Percentiles rank a stretch among this genome's conserved stretches.
These are phyloP conservation scores for Dasypus novemcinctus DNA, from an alignment of 2,113 vertebrate species.

Conservation along the genomic window DNA sequence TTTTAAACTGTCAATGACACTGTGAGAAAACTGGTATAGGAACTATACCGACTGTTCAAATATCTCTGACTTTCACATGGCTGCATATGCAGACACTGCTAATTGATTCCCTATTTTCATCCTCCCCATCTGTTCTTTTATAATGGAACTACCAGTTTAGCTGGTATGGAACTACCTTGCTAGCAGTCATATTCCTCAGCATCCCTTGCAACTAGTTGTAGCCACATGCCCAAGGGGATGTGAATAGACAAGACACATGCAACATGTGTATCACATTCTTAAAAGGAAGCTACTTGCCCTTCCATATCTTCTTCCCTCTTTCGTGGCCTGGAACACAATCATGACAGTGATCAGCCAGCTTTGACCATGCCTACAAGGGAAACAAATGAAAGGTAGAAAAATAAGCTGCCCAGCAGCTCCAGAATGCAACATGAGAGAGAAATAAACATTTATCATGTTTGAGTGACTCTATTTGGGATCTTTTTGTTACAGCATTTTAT, in stretches of 20 bases:
- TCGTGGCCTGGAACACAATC: neutral
- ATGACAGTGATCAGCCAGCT: neutral
- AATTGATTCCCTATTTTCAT: neutral
- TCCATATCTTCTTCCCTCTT: neutral
- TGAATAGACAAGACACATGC: neutral
- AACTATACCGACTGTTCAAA: neutral
- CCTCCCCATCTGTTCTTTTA: neutral
- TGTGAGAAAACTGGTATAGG: neutral
- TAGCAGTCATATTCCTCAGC: neutral
- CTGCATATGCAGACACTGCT: neutral
- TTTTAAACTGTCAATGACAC: neutral
- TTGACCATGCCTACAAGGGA: neutral
- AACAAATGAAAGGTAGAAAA: neutral
- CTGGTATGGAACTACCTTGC: neutral
- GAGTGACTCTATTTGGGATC: neutral
- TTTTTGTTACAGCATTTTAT: constrained; percentile 11
- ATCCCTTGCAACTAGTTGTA: neutral
- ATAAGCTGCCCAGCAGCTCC: neutral
- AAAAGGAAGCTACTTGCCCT: neutral
- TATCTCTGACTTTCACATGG: neutral
- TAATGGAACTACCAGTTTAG: neutral
- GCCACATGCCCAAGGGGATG: neutral
- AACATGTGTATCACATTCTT: neutral
- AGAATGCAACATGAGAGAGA: neutral
- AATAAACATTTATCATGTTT: neutral